Conservation (phyloP, 2,888 invertebrate species). For the Nudaria mundana region DNA sequence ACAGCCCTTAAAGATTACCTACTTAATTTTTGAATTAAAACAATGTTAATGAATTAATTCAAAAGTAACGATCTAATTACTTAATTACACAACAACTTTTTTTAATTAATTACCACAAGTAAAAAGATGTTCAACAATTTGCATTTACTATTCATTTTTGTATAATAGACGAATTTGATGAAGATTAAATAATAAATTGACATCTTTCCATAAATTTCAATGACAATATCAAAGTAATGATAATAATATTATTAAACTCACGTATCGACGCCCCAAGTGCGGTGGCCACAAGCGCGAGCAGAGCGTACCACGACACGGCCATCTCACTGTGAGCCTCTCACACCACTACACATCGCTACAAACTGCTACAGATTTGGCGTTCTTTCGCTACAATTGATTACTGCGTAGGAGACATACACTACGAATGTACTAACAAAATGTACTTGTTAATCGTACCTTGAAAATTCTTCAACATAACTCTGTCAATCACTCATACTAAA, state of each 20-base stretch:
- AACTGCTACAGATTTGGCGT: constrained; percentile 53
- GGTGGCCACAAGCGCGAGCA: constrained; percentile 60
- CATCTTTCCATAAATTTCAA: not conserved
- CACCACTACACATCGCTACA: constrained; percentile 55
- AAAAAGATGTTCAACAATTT: not conserved
- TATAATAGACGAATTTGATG: too few species aligned
- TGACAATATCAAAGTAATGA: not conserved
- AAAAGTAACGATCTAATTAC: too few species aligned
- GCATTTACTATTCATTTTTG: not conserved
- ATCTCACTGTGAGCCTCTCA: constrained; percentile 58
- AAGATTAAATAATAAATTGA: not conserved
- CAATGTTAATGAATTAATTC: too few species aligned
- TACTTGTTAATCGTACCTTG: constrained; percentile 7
- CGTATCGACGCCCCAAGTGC: constrained; percentile 72
- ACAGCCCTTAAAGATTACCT: too few species aligned
- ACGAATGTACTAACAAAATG: constrained; percentile 3
- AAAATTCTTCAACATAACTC: not conserved
- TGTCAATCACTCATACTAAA: not conserved
- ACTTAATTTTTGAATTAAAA: too few species aligned
- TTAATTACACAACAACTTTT: too few species aligned
- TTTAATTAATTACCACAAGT: too few species aligned
- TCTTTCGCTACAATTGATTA: constrained; percentile 61
- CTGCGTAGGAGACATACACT: constrained; percentile 39
- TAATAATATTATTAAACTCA: constrained; percentile 47
- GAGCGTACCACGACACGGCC: constrained; percentile 67